Conservation (phyloP, 2,113 vertebrate species). For the Pipa parva region DNA sequence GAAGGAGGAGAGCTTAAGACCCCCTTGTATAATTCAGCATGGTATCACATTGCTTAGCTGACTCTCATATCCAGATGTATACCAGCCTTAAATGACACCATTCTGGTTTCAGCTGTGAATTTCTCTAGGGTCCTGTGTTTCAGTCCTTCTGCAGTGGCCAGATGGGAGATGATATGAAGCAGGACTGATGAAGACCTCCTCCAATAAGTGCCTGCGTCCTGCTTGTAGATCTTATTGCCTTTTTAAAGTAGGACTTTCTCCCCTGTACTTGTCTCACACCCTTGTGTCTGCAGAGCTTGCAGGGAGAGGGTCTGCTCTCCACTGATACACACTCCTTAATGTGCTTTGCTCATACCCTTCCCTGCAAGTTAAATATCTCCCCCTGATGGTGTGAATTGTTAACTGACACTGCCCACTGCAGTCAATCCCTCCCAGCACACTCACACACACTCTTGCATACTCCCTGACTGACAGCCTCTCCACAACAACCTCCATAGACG, state of each 20-base stretch:
- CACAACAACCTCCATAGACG: slow-evolving; percentile 43
- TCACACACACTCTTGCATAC: slow-evolving; percentile 57
- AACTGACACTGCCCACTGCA: slow-evolving; percentile 71
- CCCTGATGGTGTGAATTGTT: slow-evolving; percentile 69
- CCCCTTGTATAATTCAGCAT: slow-evolving; percentile 17
- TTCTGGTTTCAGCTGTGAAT: slow-evolving; percentile 1
- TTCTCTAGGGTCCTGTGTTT: slow-evolving; percentile 12
- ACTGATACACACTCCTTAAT: slow-evolving; percentile 61
- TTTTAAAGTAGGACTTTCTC: slow-evolving; percentile 15
- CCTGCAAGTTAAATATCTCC: slow-evolving; percentile 85
- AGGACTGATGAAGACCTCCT: neutral
- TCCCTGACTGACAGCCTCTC: slow-evolving; percentile 69
- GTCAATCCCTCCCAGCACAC: slow-evolving; percentile 65
- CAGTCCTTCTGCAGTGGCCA: slow-evolving; percentile 17
- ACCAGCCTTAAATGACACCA: slow-evolving; percentile 24
- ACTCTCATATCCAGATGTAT: slow-evolving; percentile 29
- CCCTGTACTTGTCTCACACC: slow-evolving; percentile 9
- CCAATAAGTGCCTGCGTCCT: neutral
- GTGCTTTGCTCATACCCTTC: slow-evolving; percentile 62
- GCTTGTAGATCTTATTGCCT: neutral
- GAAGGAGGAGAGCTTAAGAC: slow-evolving; percentile 12
- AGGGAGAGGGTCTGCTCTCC: neutral
- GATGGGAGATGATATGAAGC: slow-evolving; percentile 20
- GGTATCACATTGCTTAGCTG: slow-evolving; percentile 32
- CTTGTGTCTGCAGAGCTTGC: slow-evolving; percentile 14